Evolutionary conservation across 30 jellyfish, hydroid and myxozoan genomes (phyloP).

Genomic region (Aurelia aurita): DNA sequence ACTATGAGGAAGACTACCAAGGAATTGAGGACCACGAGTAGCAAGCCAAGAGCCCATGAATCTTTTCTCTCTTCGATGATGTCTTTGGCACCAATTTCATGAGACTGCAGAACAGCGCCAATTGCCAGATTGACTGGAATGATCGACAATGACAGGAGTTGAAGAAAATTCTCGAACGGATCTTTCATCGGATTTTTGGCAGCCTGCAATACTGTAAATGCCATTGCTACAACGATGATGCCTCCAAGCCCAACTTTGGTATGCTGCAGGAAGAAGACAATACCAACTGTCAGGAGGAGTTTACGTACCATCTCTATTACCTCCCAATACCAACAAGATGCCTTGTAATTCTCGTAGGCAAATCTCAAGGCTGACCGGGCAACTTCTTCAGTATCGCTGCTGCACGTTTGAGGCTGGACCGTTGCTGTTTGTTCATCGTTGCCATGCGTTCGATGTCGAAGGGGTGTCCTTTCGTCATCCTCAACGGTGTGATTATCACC

Average conservation of each 20-base stretch:
- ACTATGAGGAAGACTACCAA: slow-evolving; percentile 4
- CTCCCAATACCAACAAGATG: slow-evolving; percentile 63
- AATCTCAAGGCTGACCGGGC: slow-evolving; percentile 29
- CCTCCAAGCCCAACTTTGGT: slow-evolving; percentile 20
- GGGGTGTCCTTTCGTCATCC: too few relatives aligned
- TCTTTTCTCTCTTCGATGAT: not conserved
- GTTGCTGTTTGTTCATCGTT: too few relatives aligned
- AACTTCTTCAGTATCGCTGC: too few relatives aligned
- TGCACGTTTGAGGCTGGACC: not conserved
- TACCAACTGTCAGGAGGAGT: slow-evolving; percentile 58
- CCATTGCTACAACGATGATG: slow-evolving; percentile 21
- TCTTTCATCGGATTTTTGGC: slow-evolving; percentile 28
- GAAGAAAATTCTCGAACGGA: slow-evolving; percentile 35
- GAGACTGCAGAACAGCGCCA: slow-evolving; percentile 39
- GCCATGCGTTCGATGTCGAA: too few relatives aligned
- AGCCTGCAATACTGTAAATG: slow-evolving; percentile 53
- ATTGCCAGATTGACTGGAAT: slow-evolving; percentile 36
- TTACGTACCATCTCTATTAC: slow-evolving; percentile 54
- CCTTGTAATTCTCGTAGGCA: slow-evolving; percentile 48
- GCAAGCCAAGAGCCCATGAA: slow-evolving; percentile 19
- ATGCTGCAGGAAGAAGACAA: slow-evolving; percentile 12
- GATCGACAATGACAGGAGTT: slow-evolving; percentile 34
- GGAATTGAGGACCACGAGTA: slow-evolving; percentile 9
- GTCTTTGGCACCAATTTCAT: not conserved
- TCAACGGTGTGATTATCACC: too few relatives aligned